A percentile compares a stretch with the other conserved stretches of the same genome.
phyloP scores from a whole-genome alignment of 1,140 invertebrate species.

The Piezodorus guildinii region DNA sequence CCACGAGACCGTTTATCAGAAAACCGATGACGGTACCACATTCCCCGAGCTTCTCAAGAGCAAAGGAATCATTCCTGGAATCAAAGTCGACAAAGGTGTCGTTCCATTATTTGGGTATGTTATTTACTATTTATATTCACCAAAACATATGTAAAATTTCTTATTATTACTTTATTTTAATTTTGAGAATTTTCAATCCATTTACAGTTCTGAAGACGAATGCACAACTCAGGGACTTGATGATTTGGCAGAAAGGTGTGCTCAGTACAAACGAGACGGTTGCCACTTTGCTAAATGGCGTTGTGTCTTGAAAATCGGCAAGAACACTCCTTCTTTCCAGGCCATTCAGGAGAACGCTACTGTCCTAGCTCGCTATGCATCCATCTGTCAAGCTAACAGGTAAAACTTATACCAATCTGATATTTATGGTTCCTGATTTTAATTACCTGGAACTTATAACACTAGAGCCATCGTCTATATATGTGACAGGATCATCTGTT shows the following conservation, averaged over 20 bases:
- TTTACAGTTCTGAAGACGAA: slow-evolving; percentile 40
- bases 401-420: not conserved
- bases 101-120: slow-evolving; percentile 36
- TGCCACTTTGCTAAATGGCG: slow-evolving; percentile 65
- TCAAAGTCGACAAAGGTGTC: slow-evolving; percentile 35
- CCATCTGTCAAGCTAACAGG: slow-evolving; percentile 22
- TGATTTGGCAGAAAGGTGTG: slow-evolving; percentile 49
- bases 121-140: slow-evolving; percentile 26
- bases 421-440: too few species aligned
- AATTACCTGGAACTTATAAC: too few species aligned
- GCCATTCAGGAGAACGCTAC: slow-evolving; percentile 58
- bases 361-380: slow-evolving; percentile 45
- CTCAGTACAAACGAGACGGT: slow-evolving; percentile 57
- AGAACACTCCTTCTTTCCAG: slow-evolving; percentile 47
- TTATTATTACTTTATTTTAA: not conserved
- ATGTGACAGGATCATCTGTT: too few species aligned
- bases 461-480: too few species aligned
- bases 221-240: slow-evolving; percentile 58
- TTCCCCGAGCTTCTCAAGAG: slow-evolving; percentile 38
- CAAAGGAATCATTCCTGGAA: slow-evolving; percentile 28
- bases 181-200: slow-evolving; percentile 18
- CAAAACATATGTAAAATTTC: not conserved
- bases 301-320: slow-evolving; percentile 53
- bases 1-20: slow-evolving; percentile 60
- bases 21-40: slow-evolving; percentile 39